Evolutionary conservation across 2,888 invertebrate genomes (phyloP).

Genomic region (Eristalinus sepulchralis): DNA sequence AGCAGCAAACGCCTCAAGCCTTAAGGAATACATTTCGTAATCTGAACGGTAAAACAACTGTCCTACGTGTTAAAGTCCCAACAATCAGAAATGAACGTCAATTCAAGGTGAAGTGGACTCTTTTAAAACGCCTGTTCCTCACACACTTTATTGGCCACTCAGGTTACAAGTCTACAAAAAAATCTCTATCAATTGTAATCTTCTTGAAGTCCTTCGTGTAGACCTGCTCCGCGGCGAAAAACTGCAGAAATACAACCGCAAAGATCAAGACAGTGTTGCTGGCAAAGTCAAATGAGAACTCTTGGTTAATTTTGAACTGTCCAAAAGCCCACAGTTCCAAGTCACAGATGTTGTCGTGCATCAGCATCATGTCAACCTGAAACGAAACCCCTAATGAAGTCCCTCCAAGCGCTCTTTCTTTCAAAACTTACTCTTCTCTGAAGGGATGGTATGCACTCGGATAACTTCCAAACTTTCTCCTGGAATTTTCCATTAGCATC

Average conservation of each 20-base stretch:
- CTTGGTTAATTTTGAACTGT: background rate
- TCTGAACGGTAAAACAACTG: no score
- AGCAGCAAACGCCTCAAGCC: no score
- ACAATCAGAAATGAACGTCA: no score
- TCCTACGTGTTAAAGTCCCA: no score
- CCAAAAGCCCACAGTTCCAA: background rate
- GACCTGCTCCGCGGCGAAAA: background rate
- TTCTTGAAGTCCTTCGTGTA: background rate
- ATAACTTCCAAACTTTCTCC: background rate
- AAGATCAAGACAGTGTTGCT: background rate
- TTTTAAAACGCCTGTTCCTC: no score
- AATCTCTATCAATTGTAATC: background rate
- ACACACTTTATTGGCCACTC: background rate
- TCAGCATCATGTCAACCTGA: background rate
- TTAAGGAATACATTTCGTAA: no score
- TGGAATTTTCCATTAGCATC: background rate
- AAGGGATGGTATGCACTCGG: background rate
- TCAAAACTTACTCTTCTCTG: background rate
- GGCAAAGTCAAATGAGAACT: background rate
- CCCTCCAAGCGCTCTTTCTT: no score
- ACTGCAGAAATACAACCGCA: background rate
- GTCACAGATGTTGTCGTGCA: background rate
- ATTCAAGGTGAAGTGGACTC: no score
- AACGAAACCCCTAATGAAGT: background rate
- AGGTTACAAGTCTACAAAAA: background rate